Conservation (phyloP, 2,888 invertebrate genomes). For the Lutraria lutraria region DNA sequence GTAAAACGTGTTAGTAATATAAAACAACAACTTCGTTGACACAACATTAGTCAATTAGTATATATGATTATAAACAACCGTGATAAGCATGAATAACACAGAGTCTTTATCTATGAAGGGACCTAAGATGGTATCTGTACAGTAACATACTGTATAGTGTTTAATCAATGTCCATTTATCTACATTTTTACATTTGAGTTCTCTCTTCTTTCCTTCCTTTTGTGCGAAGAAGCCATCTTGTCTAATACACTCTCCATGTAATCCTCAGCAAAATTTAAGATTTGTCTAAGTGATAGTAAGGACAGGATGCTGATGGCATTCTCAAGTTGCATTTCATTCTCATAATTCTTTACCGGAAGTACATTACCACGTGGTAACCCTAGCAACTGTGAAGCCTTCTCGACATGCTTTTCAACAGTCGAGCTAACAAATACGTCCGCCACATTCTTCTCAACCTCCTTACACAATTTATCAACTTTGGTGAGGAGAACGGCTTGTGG, state of each 20-base stretch:
- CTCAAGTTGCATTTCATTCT: conserved; percentile 54
- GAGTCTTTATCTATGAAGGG: no score
- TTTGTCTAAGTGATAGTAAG: conserved; percentile 46
- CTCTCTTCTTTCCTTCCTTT: background rate
- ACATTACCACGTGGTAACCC: conserved; percentile 57
- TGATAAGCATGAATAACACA: no score
- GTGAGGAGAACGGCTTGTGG: conserved; percentile 68
- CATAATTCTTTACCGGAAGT: conserved; percentile 60
- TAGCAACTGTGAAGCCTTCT: conserved; percentile 52
- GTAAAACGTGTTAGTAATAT: no score
- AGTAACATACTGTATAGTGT: no score
- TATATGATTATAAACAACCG: no score
- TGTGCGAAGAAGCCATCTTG: conserved; percentile 12
- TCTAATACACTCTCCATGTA: conserved; percentile 51
- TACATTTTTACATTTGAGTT: conserved; percentile 20
- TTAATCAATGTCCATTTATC: background rate
- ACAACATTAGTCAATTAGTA: no score
- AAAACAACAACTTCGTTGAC: no score
- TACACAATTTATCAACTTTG: conserved; percentile 67
- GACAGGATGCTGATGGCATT: conserved; percentile 56
- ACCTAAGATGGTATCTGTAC: no score
- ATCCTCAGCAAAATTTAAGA: conserved; percentile 57
- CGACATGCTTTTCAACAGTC: conserved; percentile 45
- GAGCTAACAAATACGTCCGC: conserved; percentile 44
- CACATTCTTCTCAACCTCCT: conserved; percentile 54